phyloP scores from a whole-genome alignment of 2,888 invertebrate species.

The Beris chalybata region DNA sequence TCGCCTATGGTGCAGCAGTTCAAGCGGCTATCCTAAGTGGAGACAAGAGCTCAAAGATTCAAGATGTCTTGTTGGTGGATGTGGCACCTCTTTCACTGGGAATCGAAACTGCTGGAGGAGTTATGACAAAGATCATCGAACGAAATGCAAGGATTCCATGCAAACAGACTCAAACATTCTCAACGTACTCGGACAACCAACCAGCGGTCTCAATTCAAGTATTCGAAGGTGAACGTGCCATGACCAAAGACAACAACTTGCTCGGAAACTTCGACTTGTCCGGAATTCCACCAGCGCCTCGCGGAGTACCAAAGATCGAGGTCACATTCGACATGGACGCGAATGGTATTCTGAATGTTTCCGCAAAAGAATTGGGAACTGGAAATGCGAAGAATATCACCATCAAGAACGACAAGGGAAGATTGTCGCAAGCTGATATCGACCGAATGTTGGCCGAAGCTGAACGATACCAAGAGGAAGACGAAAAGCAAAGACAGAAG shows the following conservation, averaged over 20 bases:
- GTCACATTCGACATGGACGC: slow-evolving; percentile 60
- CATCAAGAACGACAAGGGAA: slow-evolving; percentile 76
- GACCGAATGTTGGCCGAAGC: slow-evolving; percentile 74
- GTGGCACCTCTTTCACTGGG: slow-evolving; percentile 67
- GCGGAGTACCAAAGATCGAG: slow-evolving; percentile 81
- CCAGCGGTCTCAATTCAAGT: slow-evolving; percentile 70
- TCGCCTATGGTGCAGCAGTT: slow-evolving; percentile 71
- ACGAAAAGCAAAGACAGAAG: slow-evolving; percentile 66
- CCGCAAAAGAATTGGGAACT: slow-evolving; percentile 67
- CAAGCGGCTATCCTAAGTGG: slow-evolving; percentile 69
- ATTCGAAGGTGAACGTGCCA: slow-evolving; percentile 74
- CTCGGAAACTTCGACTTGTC: slow-evolving; percentile 92
- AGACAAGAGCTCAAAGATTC: slow-evolving; percentile 67
- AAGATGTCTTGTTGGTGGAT: slow-evolving; percentile 67
- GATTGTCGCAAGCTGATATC: slow-evolving; percentile 74
- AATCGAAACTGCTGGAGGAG: slow-evolving; percentile 73
- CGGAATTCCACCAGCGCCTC: slow-evolving; percentile 87
- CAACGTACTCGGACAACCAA: slow-evolving; percentile 77
- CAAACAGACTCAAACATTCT: slow-evolving; percentile 69
- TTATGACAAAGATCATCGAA: slow-evolving; percentile 72
- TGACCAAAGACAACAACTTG: slow-evolving; percentile 89
- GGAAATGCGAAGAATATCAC: slow-evolving; percentile 71
- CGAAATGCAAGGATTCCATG: slow-evolving; percentile 68
- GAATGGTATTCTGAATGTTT: slow-evolving; percentile 87
- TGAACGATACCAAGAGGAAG: slow-evolving; percentile 69